These are phyloP conservation scores for Fukomys damarensis DNA, from an alignment of 2,113 vertebrate species.

Conservation along the genomic window DNA sequence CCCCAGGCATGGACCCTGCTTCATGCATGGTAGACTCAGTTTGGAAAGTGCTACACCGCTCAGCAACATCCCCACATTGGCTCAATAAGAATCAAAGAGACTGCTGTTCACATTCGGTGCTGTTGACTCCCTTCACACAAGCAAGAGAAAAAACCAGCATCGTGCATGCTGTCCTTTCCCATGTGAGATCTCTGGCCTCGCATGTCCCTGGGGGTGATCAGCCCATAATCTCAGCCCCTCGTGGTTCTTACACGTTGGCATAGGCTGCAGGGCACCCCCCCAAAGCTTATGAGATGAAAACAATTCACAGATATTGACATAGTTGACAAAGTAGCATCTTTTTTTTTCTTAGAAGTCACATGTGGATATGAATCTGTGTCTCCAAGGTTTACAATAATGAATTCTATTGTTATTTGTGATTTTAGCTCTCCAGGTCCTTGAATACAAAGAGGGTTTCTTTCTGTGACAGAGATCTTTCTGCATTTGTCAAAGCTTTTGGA, in stretches of 20 bases:
- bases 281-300: background rate
- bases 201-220: background rate
- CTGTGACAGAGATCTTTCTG: background rate
- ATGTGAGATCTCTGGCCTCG: background rate
- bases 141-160: background rate
- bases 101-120: background rate
- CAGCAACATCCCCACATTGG: background rate
- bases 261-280: background rate
- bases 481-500: constrained; percentile 18
- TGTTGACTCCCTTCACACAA: background rate
- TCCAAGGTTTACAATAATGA: background rate
- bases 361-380: background rate
- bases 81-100: background rate
- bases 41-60: constrained; percentile 1
- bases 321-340: background rate
- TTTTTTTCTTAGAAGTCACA: background rate
- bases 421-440: background rate
- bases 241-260: background rate
- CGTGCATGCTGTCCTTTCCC: background rate
- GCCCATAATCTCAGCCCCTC: background rate
- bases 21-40: background rate
- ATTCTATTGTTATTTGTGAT: constrained; percentile 29
- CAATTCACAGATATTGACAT: background rate
- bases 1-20: background rate
- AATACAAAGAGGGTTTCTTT: background rate